Conservation (phyloP, 1,140 invertebrate genomes). For the Hormaphis cornu region DNA sequence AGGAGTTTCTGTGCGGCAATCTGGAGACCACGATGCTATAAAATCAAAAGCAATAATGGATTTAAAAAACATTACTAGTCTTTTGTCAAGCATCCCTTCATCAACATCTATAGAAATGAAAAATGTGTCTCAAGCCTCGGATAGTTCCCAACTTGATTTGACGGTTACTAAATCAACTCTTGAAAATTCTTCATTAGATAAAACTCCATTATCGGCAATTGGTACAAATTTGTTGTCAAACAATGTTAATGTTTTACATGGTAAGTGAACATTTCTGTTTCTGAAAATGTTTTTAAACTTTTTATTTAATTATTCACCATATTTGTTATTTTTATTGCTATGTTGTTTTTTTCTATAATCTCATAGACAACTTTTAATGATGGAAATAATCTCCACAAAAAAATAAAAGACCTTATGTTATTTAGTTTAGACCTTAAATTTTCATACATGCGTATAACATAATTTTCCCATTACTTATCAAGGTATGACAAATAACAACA, state of each 20-base stretch:
- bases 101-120: constrained; percentile 24
- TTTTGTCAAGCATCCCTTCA: constrained; percentile 3
- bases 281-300: not conserved
- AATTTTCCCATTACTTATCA: no score
- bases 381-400: no score
- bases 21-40: constrained; percentile 24
- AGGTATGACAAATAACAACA: no score
- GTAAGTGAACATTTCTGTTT: not conserved
- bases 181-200: constrained; percentile 16
- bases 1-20: constrained; percentile 46
- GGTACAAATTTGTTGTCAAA: constrained; percentile 17
- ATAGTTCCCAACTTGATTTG: not conserved
- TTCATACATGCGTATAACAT: no score
- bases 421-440: no score
- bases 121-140: not conserved
- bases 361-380: no score
- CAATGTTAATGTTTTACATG: constrained; percentile 11
- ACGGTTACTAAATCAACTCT: not conserved
- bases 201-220: constrained; percentile 5
- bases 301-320: not conserved
- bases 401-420: no score
- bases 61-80: constrained; percentile 22
- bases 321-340: not conserved
- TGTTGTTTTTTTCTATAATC: no score
- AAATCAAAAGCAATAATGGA: constrained; percentile 25